Base-by-base conservation (phyloP, 2,113 vertebrate species). In the Herpetotheres cachinnans region DNA sequence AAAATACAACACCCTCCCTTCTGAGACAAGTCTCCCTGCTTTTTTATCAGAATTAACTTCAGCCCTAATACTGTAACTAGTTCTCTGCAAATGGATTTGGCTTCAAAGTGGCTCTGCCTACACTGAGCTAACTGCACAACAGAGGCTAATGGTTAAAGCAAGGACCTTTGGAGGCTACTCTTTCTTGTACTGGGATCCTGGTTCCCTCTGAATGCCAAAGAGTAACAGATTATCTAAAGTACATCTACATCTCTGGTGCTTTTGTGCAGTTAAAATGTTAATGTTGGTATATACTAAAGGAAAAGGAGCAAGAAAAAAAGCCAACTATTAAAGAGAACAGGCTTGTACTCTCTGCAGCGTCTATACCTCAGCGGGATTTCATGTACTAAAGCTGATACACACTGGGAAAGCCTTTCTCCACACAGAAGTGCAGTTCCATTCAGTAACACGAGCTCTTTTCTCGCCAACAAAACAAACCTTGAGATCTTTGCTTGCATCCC, bases 401-500 rank as follows among this genome's bases (percentile, higher is more conserved):
- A 65, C 97, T 90, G 96, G 66, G 96, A 97, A 97, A 95, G 89
- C 94, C 76, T 89, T 96, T 97, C 96, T 97, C 95, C 3, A 0
- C 30, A 84, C 91, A 92, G 81, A 96, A 92, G 96, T 82, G 71
- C 93, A 83, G 93, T 82, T 95, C 91, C 93, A 93, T 94, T 96
- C 97, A 95, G 83, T 40, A 88, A 97, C 97, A 96, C 10, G 13
- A 84, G 95, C 72, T 93, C 97, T 96, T 93, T 97, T 93, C 94
- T 70, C 27, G 70, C 59, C 86, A 95, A 97, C 93, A 97, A 97
- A 97, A 97, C 63, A 91, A 78, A 94, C 79, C 89, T 96, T 96
- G 82, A 97, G 95, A 96, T 96, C 96, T 94, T 96, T 95, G 92
- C 96, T 95, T 97, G 96, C 94, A 93, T 91, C 50, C 66, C 95